Base-by-base conservation (phyloP, 1,140 invertebrate species). In the Lerema accius region DNA sequence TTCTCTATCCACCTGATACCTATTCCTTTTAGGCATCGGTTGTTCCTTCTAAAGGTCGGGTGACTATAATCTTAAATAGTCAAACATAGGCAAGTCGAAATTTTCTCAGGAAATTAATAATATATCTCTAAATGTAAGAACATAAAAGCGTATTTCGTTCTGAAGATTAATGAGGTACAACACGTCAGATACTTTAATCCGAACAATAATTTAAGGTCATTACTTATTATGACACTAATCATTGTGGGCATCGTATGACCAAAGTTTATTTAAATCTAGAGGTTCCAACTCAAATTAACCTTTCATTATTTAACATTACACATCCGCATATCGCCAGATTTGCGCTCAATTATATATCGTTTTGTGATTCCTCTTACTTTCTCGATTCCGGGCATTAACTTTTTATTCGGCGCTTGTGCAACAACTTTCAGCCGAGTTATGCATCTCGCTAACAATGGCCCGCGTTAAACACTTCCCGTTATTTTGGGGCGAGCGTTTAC, bases 281-380 rank as follows among this genome's bases (percentile, higher is more conserved):
- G 7, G 10, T 7, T 32, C 43, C 17, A 46, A 46, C 15, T 46
- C 17, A 17, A 9, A 10, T 23, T 9, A 46, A 17, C 17, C 43
- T 16, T 46, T 46, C 43, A 19, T 46, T 16, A 46, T 16, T 46
- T 46, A 46, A 37, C 6, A 46, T 6, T 17, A 9, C 13, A 32
- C 23, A 46, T 58, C 53, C 40, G 53, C 39, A 42, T 45, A 28
- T 35, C 26, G 13, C 35, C 50, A 19, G 42, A 43, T 58, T 45
- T 19, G 39, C 26, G 53, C 23, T 11, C 53, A 58, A 58, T 58
- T 58, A 58, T 58, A 58, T 45, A 58, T 58, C 53, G 53, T 58
- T 58, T 58, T 58, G 42, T 17, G 42, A 58, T 58, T 43, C 53
- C 53, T 45, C 53, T 58, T 58, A 58, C 53, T 58, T 58, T 58